Evolutionary conservation across 2,113 vertebrate species (phyloP).

Genomic region (Elanoides forficatus): DNA sequence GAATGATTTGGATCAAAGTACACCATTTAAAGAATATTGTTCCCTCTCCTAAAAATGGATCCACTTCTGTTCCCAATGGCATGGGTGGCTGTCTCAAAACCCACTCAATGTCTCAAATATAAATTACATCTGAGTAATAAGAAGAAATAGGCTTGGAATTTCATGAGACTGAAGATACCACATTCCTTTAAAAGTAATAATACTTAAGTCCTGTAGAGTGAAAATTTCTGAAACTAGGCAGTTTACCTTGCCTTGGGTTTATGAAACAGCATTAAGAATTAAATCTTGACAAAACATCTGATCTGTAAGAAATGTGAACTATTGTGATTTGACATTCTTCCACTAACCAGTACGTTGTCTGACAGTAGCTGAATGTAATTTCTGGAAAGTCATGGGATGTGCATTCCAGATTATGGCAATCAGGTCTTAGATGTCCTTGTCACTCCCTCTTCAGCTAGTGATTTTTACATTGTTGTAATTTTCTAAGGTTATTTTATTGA

Average conservation of each 20-base stretch:
- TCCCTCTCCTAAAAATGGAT: neutral
- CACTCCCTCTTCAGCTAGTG: conserved; percentile 31
- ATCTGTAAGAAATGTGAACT: conserved; percentile 38
- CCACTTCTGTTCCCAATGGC: neutral
- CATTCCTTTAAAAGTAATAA: neutral
- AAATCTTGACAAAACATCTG: neutral
- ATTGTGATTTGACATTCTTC: conserved; percentile 21
- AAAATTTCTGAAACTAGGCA: conserved; percentile 16
- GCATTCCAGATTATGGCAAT: conserved; percentile 55
- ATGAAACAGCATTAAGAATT: conserved; percentile 28
- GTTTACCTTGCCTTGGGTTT: neutral
- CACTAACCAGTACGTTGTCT: conserved; percentile 40
- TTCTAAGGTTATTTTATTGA: conserved; percentile 68
- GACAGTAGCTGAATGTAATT: conserved; percentile 69
- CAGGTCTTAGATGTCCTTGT: conserved; percentile 41
- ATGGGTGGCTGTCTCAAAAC: neutral
- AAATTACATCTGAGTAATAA: neutral
- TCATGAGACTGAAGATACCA: neutral
- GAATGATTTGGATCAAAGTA: neutral
- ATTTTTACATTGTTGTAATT: conserved; percentile 58
- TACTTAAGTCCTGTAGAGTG: neutral
- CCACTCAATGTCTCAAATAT: neutral
- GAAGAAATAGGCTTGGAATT: neutral
- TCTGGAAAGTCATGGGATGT: conserved; percentile 47
- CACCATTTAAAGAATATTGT: conserved; percentile 6